Base-by-base conservation (phyloP, 1,140 invertebrate genomes). In the Tetramorium parvispinum region DNA sequence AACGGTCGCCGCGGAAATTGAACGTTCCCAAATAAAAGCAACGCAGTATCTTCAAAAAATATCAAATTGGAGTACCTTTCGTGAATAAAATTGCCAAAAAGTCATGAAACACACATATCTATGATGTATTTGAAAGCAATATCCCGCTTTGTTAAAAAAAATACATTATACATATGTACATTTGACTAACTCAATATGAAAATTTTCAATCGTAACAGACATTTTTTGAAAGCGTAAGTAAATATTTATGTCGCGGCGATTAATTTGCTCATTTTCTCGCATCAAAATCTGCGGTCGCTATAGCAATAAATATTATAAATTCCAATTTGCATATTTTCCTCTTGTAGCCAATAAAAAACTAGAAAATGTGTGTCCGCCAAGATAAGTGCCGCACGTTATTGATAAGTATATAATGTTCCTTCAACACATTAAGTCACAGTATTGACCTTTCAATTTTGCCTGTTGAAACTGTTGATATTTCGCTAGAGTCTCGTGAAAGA, bases 21-120 rank as follows among this genome's bases (percentile, higher is more conserved):
- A 83, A 83, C 24, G 68, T 83, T 59, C 13, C n/a, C 79, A 83
- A 83, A 83, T 83, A 83, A 83, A 83, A 83, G 55, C 79, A 81
- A 75, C 16, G 43, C 53, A 49, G 27, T 83, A 83, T 83, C 70
- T 83, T 83, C 53, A 73, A 83, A 81, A 81, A 83, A 83, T 59
- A 83, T 83, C 79, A 83, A 75, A 75, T 83, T 61, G 53, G 55
- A 83, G 24, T 85, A 70, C 27, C 66, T 49, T 59, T 24, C 55
- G 73, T 37, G 37, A 85, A 85, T 85, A 78, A 82, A 83, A 83
- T 73, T 46, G 53, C 1, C 24, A 46, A 59, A 49, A 83, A 73
- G 53, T 75, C 55, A 59, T 24, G 53, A 51, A 59, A 27, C 18
- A 13, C 24, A 37, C 18, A 59, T n/a, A 57, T 32, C 16, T 13